Base-by-base conservation (phyloP, 2,797 vertebrate species). In the Lepilemur ruficaudatus region DNA sequence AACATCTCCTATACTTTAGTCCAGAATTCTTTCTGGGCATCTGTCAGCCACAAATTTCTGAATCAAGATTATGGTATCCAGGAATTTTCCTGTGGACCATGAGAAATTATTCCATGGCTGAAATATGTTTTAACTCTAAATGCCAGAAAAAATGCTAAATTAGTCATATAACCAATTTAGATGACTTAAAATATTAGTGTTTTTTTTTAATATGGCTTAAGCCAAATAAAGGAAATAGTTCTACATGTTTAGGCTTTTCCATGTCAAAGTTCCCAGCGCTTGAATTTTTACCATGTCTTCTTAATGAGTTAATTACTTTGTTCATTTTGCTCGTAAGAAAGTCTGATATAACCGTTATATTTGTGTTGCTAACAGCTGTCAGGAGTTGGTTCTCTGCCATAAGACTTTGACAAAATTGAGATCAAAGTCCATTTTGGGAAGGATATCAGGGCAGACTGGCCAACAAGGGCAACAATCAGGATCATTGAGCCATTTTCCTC, bases 181-280 rank as follows among this genome's bases (percentile, higher is more conserved):
- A 25, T 43, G 10, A 70, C 15, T 70, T 94, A 38, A 41, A 25
- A 70, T 57, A 63, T 72, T 88, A 63, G 35, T 69, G 15, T 52
- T 28, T 72, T 96, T 69, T 32, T 87, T 91, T 35, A 82, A 59
- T 25, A 46, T 32, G 32, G 35, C 5, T 78, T 18, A 57, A 69
- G 22, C 11, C 84, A 35, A 83, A 78, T 30, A 72, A 91, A 96
- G 18, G 9, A 65, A 79, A 75, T 57, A n/a, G 4, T 57, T 84
- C 35, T 75, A 52, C 14, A 2, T 69, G 72, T 70, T 83, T 73
- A 43, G 7, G 0, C 3, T 7, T 86, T 79, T 82, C 55, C 25
- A 25, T 76, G 22, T 83, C 80, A 89, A 76, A 89, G 4, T 72
- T 87, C 75, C 93, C 52, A 90, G 80, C 90, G 9, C 52, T 76